Percentiles rank a stretch among this genome's conserved stretches.
These are phyloP conservation scores for Sparidentex hasta DNA, from an alignment of 2,797 vertebrate genomes.

Conservation along the genomic window DNA sequence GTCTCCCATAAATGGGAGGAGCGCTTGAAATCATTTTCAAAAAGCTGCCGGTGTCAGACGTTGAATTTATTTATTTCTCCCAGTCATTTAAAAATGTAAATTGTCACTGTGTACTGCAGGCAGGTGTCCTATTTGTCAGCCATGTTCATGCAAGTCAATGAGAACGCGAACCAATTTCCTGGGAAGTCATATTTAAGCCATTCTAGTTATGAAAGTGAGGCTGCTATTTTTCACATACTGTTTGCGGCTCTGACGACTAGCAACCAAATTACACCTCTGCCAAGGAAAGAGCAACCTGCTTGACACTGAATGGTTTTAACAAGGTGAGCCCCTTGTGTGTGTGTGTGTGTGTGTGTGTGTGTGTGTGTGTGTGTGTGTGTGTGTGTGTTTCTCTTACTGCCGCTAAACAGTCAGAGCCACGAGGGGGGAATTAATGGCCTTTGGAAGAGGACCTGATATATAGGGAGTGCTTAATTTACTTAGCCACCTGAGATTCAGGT, in stretches of 20 bases:
- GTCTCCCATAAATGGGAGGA: not conserved
- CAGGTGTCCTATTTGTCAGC: constrained; percentile 45
- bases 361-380: too few relatives aligned
- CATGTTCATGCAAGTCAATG: constrained; percentile 2
- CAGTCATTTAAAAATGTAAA: constrained; percentile 8
- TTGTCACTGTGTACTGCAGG: constrained; percentile 14
- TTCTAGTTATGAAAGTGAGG: constrained; percentile 31
- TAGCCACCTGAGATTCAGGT: constrained; percentile 75
- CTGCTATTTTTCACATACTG: constrained; percentile 24
- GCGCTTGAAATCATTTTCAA: not conserved
- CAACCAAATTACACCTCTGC: constrained; percentile 34
- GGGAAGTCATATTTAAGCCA: constrained; percentile 29
- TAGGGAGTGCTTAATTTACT: constrained; percentile 72
- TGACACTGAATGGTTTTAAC: constrained; percentile 57
- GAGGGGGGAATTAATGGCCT: constrained; percentile 73
- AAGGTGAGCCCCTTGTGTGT: constrained; percentile 52
- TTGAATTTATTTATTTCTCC: not conserved
- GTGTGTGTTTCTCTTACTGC: constrained; percentile 26
- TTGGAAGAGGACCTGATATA: constrained; percentile 63
- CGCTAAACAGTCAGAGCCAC: constrained; percentile 66
- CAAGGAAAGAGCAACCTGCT: constrained; percentile 32
- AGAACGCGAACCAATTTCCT: constrained; percentile 40
- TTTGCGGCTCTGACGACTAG: constrained; percentile 11
- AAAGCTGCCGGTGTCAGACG: not conserved
- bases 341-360: too few relatives aligned